Base-by-base conservation (phyloP, 2,888 invertebrate genomes). In the Tethea ocularis region DNA sequence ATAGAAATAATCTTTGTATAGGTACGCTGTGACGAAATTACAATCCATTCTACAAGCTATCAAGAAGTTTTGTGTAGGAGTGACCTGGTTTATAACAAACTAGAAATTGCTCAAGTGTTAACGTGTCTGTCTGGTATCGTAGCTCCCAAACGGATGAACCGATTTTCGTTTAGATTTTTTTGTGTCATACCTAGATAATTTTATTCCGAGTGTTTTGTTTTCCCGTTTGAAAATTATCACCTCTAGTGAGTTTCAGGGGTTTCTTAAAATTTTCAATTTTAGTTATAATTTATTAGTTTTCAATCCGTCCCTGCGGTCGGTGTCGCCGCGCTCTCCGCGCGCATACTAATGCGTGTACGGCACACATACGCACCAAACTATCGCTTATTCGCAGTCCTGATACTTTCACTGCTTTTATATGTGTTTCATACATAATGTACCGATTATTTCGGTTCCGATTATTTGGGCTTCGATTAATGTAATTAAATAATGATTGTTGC, bases 381-480 rank as follows among this genome's bases (percentile, higher is more conserved):
- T 20, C 46, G 46, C 46, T 46, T 46, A 46, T n/a, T 46, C 10
- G 20, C 64, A 69, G 71, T 72, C 66, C 68, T 75, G 72, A 64
- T 74, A 81, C 84, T 84, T 84, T 84, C 84, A 82, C 83, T 77
- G 60, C 57, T 57, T 57, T 46, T 29, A 51, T 57, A 41, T 52
- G 4, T 54, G 33, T 33, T 33, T 54, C 20, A 54, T 33, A 54
- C 36, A 36, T 36, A 54, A 54, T 22, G 24, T 20, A 54, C n/a
- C 46, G 20, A 46, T 46, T 46, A 20, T 46, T 46, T 46, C 1
- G 20, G 46, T 20, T 17, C 41, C 20, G 20, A 46, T 46, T 20
- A 20, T 46, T 46, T 10, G 46, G 46, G 46, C 8, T 10, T 20
- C 46, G 20, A 38, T 38, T 38, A 38, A 4, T 38, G 38, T 38